Evolutionary conservation across 2,888 invertebrate genomes (phyloP).

Genomic region (Peribatodes rhomboidaria): DNA sequence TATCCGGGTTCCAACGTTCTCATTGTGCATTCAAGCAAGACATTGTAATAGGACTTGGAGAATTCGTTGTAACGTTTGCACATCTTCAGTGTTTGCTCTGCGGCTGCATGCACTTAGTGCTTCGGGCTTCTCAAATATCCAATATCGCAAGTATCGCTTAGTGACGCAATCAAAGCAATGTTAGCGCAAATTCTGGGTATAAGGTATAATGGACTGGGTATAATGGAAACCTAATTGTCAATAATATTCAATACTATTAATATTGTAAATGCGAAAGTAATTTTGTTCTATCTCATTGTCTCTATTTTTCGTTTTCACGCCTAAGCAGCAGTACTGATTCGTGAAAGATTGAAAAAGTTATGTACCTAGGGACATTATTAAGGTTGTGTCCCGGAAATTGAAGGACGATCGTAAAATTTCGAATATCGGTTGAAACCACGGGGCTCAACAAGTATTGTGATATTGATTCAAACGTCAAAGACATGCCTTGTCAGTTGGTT

Average conservation of each 20-base stretch:
- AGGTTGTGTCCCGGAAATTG: not conserved
- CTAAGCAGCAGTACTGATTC: not conserved
- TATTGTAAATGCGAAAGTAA: no score
- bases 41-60: constrained; percentile 32
- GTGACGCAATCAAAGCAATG: not conserved
- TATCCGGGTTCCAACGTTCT: constrained; percentile 26
- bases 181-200: no score
- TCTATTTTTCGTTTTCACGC: not conserved
- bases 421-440: not conserved
- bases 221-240: no score
- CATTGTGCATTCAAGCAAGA: constrained; percentile 37
- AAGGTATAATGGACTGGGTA: no score
- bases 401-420: not conserved
- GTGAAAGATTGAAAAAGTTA: not conserved
- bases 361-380: not conserved
- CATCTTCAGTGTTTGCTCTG: constrained; percentile 18
- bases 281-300: no score
- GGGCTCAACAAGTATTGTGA: not conserved
- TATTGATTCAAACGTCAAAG: constrained; percentile 19
- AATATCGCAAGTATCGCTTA: not conserved
- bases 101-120: constrained; percentile 1
- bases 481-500: constrained; percentile 8
- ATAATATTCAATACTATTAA: no score
- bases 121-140: not conserved
- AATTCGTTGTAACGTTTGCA: constrained; percentile 29